Conservation (phyloP, 1,140 invertebrate genomes). For the Calephelis virginiensis region DNA sequence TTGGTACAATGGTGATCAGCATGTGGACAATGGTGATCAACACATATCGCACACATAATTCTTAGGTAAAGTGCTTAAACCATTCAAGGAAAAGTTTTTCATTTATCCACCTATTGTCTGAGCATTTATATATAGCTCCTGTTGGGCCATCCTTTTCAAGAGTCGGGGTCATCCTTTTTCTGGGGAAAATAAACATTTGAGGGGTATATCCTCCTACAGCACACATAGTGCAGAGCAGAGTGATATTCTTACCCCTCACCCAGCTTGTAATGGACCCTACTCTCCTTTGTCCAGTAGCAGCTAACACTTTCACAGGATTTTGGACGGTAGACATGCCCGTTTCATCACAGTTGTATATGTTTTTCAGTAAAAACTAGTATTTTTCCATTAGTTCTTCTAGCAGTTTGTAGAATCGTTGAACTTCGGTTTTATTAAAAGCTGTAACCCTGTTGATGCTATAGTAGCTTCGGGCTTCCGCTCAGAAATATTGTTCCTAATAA, state of each 20-base stretch:
- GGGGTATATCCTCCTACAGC: neutral
- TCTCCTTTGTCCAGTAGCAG: constrained; percentile 42
- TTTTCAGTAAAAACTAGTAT: neutral
- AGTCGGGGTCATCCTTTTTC: neutral
- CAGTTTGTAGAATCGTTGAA: neutral
- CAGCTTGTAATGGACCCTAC: constrained; percentile 25
- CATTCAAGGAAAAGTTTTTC: too few relatives aligned
- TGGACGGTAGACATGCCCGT: constrained; percentile 66
- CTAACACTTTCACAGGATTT: constrained; percentile 59
- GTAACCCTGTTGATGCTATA: neutral
- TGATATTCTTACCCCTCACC: constrained; percentile 22
- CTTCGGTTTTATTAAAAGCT: neutral
- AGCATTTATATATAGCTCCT: neutral
- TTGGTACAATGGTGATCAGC: too few relatives aligned
- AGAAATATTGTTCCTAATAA: neutral
- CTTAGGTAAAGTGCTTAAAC: too few relatives aligned
- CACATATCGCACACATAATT: constrained; percentile 34
- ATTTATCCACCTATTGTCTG: too few relatives aligned
- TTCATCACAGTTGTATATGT: constrained; percentile 41
- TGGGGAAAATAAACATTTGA: constrained; percentile 25
- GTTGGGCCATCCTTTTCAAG: too few relatives aligned
- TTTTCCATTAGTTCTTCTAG: too few relatives aligned
- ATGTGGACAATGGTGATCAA: too few relatives aligned
- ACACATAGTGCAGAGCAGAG: neutral
- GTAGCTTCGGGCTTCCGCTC: neutral